Base-by-base conservation (phyloP, 2,113 vertebrate species). In the Colinus virginianus region DNA sequence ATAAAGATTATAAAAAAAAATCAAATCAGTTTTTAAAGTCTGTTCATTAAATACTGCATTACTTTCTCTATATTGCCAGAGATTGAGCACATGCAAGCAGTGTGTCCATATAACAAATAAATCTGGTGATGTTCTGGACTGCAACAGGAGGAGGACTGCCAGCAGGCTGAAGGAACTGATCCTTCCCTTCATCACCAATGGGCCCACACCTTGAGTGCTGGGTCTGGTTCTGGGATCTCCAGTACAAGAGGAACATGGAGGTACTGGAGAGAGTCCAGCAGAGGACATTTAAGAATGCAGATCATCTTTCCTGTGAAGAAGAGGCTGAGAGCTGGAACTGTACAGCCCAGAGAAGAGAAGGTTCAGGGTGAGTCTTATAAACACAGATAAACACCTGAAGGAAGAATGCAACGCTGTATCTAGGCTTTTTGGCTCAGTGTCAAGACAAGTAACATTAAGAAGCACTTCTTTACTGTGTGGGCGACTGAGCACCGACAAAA, bases 21-120 rank as follows among this genome's bases (percentile, higher is more conserved):
- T 20, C 48, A 78, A 63, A 55, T 43, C 20, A 72, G 63, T 3
- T 71, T 84, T 71, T 51, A 70, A 84, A 67, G 11, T 55, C 78
- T 80, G 84, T 51, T 40, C 80, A 26, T 71, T 62, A 43, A 77
- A 15, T 7, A 7, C 2, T 26, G 13, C 2, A 2, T 4, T n/a
- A 6, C 58, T 82, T 72, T 53, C 55, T 21, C 22, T 25, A 14
- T 66, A 16, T 16, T 78, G 42, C 17, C 66, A 75, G 67, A 71
- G 32, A 43, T 0, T 36, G 42, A 87, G 62, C 11, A 40, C 8
- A 6, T 81, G 30, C 45, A 26, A 58, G 45, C 22, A 56, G 51
- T 1, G 10, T 74, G 34, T 10, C 28, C 15, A 36, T 2, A 0
- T 2, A 46, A 30, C 61, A 78, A n/a, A 26, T n/a, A 9, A 11